Base-by-base conservation (phyloP, 2,113 vertebrate species). In the Hepsetus odoe region DNA sequence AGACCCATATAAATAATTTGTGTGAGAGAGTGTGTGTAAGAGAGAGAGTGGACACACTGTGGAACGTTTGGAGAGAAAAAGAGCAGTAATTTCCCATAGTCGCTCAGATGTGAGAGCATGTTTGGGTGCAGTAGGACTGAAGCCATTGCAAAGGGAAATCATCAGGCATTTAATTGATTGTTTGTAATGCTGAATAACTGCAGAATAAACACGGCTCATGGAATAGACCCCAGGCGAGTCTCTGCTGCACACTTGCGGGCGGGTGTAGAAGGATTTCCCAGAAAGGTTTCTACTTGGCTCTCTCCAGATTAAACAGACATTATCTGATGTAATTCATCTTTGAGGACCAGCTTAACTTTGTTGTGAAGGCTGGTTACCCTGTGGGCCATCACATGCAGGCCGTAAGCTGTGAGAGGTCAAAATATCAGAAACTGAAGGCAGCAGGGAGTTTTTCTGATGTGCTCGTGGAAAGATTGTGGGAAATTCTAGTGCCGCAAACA, bases 171-270 rank as follows among this genome's bases (percentile, higher is more conserved):
- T 81, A 76, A 77, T 79, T 56, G 71, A 79, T 69, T 85, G 87
- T 88, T 88, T 89, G 75, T 82, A 70, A 83, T 80, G 69, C 75
- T 77, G 44, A 80, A 76, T 82, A 76, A 85, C 51, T 69, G 42
- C 69, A 61, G 61, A 79, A 42, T 74, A 74, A 73, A 67, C 72
- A 59, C 22, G 62, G 49, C 74, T 59, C 53, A 49, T 68, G 72
- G 61, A 79, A 65, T 28, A 73, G 72, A 80, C 76, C 72, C 71
- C 38, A 72, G 66, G 81, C 71, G 56, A 68, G 40, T 82, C 76
- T 56, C 55, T 62, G 51, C 70, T 77, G 72, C 53, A 77, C 70
- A 79, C 55, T 73, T 62, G 8, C 61, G 42, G 55, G 64, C 59
- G 53, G 6, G 16, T 44, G 30, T 44, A 71, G 35, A 49, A 70